Evolutionary conservation across 2,888 invertebrate species (phyloP), one percentile per base, ranked within the genome.

Genomic region (Cecidostiba fungosa): DNA sequence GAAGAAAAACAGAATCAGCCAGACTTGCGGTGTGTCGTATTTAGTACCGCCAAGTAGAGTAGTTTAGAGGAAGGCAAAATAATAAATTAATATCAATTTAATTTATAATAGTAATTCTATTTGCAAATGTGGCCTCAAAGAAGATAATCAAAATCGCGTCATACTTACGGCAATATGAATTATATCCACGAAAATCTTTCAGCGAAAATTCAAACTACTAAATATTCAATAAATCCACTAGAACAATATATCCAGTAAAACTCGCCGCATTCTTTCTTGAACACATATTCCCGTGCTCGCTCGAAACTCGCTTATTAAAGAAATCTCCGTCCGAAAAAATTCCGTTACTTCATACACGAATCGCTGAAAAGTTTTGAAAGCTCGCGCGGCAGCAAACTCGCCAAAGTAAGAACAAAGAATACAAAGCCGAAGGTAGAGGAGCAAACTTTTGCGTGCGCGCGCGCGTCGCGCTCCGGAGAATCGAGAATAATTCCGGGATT

Each of bases 401-500:
- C 23, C 47, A 1, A 16, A 47, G 47, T 29, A 73, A 47, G 73
- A 73, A 73, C 47, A 73, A 73, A 73, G 73, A 73, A 73, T 47
- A 73, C 73, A 73, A 43, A 73, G 73, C 47, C 47, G 29, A 1
- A 19, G 70, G 29, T 36, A 16, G 32, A 8, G 36, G 43, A 23
- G 73, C 47, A 73, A 73, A 73, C 29, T 73, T 73, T 73, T 10
- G 23, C 12, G 12, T 10, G 47, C 16, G 5, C 62, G 36, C 36
- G 77, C 62, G 36, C 36, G 77, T 59, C 23, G 62, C 36, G 39
- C 59, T 39, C 3, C 47, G 29, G 50, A 50, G 70, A 50, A 79
- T 79, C 70, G 70, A 23, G 47, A 79, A 79, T 79, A 47, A 79
- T 79, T 79, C 32, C 32, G 70, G 70, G 54, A 59, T 29, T 23